Evolutionary conservation across 2,113 vertebrate genomes (phyloP), one percentile per base, ranked within the genome.

Genomic region (Actenoides hombroni): DNA sequence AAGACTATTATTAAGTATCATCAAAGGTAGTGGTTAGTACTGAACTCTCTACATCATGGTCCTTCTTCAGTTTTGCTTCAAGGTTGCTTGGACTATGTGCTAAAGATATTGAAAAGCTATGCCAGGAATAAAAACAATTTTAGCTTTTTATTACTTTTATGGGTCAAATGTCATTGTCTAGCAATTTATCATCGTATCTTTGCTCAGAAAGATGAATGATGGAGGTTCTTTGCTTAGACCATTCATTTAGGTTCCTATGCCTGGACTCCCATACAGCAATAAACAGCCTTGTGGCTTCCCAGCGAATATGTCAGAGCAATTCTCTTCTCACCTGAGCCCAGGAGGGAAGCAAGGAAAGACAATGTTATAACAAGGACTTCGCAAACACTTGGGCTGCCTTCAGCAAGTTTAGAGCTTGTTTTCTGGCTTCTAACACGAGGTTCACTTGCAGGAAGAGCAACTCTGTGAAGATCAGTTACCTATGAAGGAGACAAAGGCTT

Each of bases 101-200:
- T 83, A 67, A 39, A 90, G 56, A 48, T 57, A 39, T 20, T 56
- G 81, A 88, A 92, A 60, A 53, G 40, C 48, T 78, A 6, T 15
- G 60, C 64, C 69, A 88, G 53, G 40, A 31, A 68, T 67, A 46
- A 53, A 84, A 75, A 42, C 68, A 64, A 65, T 88, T 90, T 92
- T 86, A 93, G 80, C 17, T 90, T 83, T 87, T 73, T 86, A 94
- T 94, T 81, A 10, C 39, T 86, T 48, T 24, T 25, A 13, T 18
- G 37, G 88, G 84, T 88, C 69, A 46, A 51, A 53, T 2, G 16
- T 51, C 80, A 82, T 21, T n/a, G 31, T 23, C 83, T 60, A 75
- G 86, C 81, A 56, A 86, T 95, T 94, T 68, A 54, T 96, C 95
- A 86, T 11, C 11, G 76, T 4, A 53, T 80, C 86, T 88, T 86